Evolutionary conservation across 2,888 invertebrate species (phyloP).

Genomic region (Oegoconia quadripuncta): DNA sequence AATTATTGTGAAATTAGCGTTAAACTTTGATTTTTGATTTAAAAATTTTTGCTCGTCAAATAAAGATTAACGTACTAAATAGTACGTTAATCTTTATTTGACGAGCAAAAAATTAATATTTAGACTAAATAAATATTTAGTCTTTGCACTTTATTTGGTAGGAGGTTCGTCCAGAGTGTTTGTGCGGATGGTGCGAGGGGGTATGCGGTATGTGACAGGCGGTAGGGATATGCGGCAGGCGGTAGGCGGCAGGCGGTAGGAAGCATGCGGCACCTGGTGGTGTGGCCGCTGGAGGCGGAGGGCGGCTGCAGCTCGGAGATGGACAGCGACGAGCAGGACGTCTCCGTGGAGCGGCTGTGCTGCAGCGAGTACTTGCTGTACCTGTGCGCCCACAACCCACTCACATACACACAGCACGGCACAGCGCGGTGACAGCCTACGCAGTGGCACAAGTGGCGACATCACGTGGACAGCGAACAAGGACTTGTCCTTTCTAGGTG

Average conservation of each 20-base stretch:
- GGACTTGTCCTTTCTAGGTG: too few species aligned
- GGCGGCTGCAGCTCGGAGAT: slow-evolving; percentile 48
- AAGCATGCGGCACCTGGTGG: slow-evolving; percentile 39
- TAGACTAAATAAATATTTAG: not conserved
- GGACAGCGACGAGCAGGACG: slow-evolving; percentile 57
- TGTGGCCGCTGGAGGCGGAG: slow-evolving; percentile 32
- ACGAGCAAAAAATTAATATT: not conserved
- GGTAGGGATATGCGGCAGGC: not conserved
- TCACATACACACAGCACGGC: slow-evolving; percentile 15
- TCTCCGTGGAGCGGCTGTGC: slow-evolving; percentile 66
- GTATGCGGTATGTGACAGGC: not conserved
- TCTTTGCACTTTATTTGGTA: not conserved
- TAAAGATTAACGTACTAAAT: too few species aligned
- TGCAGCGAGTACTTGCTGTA: slow-evolving; percentile 73
- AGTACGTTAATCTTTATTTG: too few species aligned
- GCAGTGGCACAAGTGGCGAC: too few species aligned
- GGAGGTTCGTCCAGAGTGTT: not conserved
- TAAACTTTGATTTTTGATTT: too few species aligned
- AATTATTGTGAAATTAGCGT: too few species aligned
- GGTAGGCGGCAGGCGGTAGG: not conserved
- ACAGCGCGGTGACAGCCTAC: not conserved
- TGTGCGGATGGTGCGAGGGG: not conserved
- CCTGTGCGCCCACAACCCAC: slow-evolving; percentile 34
- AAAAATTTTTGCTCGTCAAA: too few species aligned
- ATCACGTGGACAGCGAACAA: too few species aligned